Conservation (phyloP, 1,140 invertebrate genomes). For the Bathynomus jamesi region DNA sequence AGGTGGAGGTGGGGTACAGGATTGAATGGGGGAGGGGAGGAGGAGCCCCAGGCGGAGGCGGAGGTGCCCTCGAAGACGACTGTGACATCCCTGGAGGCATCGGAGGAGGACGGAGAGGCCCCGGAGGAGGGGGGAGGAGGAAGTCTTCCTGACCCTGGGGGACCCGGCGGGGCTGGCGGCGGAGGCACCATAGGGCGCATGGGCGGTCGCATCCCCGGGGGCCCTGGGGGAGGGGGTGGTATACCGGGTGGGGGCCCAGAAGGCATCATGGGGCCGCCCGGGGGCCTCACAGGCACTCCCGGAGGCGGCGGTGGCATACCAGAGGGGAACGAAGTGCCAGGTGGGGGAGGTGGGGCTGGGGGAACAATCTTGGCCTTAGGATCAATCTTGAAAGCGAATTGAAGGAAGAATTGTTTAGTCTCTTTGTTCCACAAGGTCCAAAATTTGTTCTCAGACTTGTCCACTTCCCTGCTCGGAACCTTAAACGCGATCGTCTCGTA, state of each 20-base stretch:
- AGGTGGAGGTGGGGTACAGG: slow-evolving; percentile 58
- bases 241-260: slow-evolving; percentile 31
- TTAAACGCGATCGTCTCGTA: slow-evolving; percentile 99
- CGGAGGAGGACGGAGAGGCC: slow-evolving; percentile 34
- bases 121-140: slow-evolving; percentile 24
- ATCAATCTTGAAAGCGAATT: slow-evolving; percentile 86
- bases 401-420: slow-evolving; percentile 97
- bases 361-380: slow-evolving; percentile 47
- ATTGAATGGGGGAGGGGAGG: slow-evolving; percentile 59
- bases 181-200: slow-evolving; percentile 13
- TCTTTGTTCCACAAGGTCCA: slow-evolving; percentile 99
- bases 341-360: slow-evolving; percentile 44
- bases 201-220: slow-evolving; percentile 11
- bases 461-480: slow-evolving; percentile 96
- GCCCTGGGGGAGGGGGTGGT: slow-evolving; percentile 23
- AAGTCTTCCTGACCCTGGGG: slow-evolving; percentile 14
- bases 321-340: slow-evolving; percentile 52
- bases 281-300: slow-evolving; percentile 36
- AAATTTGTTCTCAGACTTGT: slow-evolving; percentile 93
- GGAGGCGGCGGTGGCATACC: slow-evolving; percentile 38
- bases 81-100: slow-evolving; percentile 50
- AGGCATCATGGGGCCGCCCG: slow-evolving; percentile 38
- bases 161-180: slow-evolving; percentile 15
- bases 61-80: slow-evolving; percentile 50
- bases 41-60: slow-evolving; percentile 46